phyloP scores from a whole-genome alignment of 2,888 invertebrate genomes.

The Cyclophora albipunctata region DNA sequence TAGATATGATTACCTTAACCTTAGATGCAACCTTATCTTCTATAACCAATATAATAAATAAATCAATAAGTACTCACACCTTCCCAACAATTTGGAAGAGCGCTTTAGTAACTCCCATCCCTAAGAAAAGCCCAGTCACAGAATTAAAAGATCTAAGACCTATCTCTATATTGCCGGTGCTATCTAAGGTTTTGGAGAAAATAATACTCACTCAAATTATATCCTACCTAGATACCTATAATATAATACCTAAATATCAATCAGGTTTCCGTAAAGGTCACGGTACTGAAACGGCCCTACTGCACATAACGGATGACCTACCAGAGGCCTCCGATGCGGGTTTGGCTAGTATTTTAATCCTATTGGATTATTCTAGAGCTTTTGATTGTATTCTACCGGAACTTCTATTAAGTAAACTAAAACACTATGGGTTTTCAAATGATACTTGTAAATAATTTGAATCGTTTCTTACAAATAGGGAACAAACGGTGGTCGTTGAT shows the following conservation, averaged over 20 bases:
- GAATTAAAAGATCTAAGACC: slow-evolving; percentile 14
- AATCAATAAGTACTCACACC: background rate
- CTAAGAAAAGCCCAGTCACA: slow-evolving; percentile 3
- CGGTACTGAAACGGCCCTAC: slow-evolving; percentile 11
- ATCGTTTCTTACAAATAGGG: no score
- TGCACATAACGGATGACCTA: slow-evolving; percentile 12
- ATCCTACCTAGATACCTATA: background rate
- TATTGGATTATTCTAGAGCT: slow-evolving; percentile 13
- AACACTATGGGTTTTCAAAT: background rate
- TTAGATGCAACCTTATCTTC: background rate
- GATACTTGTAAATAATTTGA: no score
- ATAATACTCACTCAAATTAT: slow-evolving; percentile 1
- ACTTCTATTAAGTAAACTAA: background rate
- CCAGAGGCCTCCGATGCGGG: slow-evolving; percentile 11
- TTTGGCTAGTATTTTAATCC: slow-evolving; percentile 6
- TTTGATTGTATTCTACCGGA: slow-evolving; percentile 11
- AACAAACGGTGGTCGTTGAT: no score
- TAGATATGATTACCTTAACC: background rate
- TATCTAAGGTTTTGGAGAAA: slow-evolving; percentile 11
- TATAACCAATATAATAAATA: background rate
- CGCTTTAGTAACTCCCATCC: background rate
- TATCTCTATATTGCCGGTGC: slow-evolving; percentile 12
- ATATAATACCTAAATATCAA: slow-evolving; percentile 3
- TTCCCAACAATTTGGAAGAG: slow-evolving; percentile 2
- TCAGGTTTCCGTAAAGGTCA: slow-evolving; percentile 6